Conservation (phyloP, 2,888 invertebrate genomes). For the Entomobrya multifasciata region DNA sequence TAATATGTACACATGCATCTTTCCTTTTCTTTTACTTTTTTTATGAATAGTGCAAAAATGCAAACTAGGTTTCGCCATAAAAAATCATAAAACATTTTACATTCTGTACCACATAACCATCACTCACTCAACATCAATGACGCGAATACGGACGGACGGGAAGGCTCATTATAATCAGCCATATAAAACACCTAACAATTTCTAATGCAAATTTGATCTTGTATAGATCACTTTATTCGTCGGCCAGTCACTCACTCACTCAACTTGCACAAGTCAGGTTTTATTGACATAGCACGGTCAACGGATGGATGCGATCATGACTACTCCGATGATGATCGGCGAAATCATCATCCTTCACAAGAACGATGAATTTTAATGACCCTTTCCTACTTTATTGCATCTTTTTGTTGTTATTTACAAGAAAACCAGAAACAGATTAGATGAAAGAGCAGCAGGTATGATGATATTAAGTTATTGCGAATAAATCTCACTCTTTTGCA, state of each 20-base stretch:
- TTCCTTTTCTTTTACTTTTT: conserved; percentile 31
- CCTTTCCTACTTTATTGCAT: conserved; percentile 19
- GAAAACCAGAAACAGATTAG: conserved; percentile 40
- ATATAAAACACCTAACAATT: conserved; percentile 55
- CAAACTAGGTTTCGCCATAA: conserved; percentile 67
- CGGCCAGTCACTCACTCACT: conserved; percentile 50
- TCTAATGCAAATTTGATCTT: conserved; percentile 42
- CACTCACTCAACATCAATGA: conserved; percentile 18
- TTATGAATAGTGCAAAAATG: conserved; percentile 55
- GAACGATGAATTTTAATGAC: conserved; percentile 66
- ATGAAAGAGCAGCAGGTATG: neutral
- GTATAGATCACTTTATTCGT: conserved; percentile 8
- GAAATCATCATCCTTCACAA: conserved; percentile 11
- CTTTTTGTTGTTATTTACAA: neutral
- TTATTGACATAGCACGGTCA: conserved; percentile 62
- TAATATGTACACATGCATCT: neutral
- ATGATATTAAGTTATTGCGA: conserved; percentile 28
- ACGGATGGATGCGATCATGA: neutral
- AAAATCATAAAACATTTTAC: conserved; percentile 56
- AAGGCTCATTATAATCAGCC: conserved; percentile 42
- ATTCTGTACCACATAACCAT: conserved; percentile 42
- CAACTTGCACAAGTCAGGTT: conserved; percentile 55
- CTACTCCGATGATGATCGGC: neutral
- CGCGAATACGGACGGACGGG: neutral
- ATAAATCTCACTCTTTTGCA: conserved; percentile 13